Conservation (phyloP, 2,113 vertebrate species). For the Nestor notabilis region DNA sequence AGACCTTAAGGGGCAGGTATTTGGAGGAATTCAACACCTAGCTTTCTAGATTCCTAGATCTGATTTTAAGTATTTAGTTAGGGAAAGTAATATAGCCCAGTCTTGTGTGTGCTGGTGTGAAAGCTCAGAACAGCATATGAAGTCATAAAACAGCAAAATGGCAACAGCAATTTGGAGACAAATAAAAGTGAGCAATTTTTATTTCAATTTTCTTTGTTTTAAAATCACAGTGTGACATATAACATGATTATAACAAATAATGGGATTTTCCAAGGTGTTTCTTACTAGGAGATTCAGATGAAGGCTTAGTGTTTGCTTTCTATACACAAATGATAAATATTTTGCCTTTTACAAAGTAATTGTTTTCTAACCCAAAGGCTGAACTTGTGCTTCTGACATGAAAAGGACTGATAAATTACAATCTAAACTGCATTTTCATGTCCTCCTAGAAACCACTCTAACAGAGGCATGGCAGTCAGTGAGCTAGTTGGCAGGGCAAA, state of each 20-base stretch:
- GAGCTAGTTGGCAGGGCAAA: constrained; percentile 52
- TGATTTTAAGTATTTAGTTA: background rate
- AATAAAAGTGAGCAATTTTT: background rate
- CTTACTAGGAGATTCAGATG: background rate
- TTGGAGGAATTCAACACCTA: background rate
- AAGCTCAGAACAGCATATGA: background rate
- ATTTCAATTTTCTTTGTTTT: background rate
- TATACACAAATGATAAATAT: background rate
- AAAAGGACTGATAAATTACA: constrained; percentile 12
- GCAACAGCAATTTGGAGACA: background rate
- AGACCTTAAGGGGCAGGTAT: background rate
- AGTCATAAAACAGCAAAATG: background rate
- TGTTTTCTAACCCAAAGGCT: background rate
- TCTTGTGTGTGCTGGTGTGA: background rate
- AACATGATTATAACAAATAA: background rate
- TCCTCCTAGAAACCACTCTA: constrained; percentile 27
- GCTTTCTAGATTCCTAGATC: background rate
- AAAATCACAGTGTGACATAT: background rate
- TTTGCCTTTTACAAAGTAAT: background rate
- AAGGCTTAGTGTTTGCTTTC: background rate
- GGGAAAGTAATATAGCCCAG: background rate
- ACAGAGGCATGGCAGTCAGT: constrained; percentile 34
- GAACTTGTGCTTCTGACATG: constrained; percentile 8
- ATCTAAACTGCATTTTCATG: background rate
- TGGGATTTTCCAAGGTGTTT: background rate